Percentiles rank a stretch among this genome's conserved stretches.
phyloP scores from a whole-genome alignment of 2,113 vertebrate species.

The Peromyscus leucopus region DNA sequence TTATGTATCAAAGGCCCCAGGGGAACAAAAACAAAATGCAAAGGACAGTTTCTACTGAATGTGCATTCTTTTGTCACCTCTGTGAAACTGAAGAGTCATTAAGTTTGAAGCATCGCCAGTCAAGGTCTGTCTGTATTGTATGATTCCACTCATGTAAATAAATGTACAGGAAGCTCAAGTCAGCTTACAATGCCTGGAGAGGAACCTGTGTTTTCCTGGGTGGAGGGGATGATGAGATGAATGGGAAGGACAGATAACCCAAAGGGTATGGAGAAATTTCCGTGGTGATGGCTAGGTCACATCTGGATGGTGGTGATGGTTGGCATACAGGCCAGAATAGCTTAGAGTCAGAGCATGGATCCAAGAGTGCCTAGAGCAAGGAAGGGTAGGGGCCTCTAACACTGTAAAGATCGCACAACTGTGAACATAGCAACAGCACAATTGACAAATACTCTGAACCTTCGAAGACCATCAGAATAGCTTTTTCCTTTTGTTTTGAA shows the following conservation, averaged over 20 bases:
- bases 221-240: not conserved
- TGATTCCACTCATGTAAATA: not conserved
- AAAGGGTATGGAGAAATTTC: not conserved
- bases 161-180: slow-evolving; percentile 1
- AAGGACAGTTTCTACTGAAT: not conserved
- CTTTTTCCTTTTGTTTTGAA: not conserved
- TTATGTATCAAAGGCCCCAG: not conserved
- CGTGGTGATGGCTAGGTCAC: not conserved
- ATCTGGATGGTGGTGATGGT: not conserved
- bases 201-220: not conserved
- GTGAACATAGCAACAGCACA: not conserved
- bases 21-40: not conserved
- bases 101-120: not conserved
- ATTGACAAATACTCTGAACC: not conserved
- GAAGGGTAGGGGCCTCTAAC: not conserved
- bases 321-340: not conserved
- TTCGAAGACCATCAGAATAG: not conserved
- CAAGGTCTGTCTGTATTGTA: not conserved
- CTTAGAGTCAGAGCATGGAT: not conserved
- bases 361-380: not conserved
- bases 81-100: not conserved
- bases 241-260: not conserved
- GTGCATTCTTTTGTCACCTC: not conserved
- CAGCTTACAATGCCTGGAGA: not conserved
- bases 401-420: not conserved